These are phyloP conservation scores for Tapirus indicus DNA, from an alignment of 2,797 vertebrate species.

Conservation along the genomic window DNA sequence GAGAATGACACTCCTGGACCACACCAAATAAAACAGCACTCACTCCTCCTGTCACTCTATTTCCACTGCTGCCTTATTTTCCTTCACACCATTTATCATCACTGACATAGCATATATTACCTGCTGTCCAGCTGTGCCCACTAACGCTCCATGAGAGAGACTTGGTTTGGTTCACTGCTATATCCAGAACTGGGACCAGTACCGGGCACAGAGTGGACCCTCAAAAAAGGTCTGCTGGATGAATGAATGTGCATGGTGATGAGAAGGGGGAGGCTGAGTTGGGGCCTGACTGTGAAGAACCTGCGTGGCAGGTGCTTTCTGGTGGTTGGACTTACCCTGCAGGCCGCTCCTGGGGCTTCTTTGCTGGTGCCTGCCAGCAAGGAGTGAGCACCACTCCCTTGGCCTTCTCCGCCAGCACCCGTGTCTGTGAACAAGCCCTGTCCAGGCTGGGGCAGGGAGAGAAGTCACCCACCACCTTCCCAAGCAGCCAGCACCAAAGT, in stretches of 20 bases:
- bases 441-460: accelerated
- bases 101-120: background rate
- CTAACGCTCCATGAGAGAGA: accelerated
- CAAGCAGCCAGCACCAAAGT: background rate
- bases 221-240: background rate
- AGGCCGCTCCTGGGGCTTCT: background rate
- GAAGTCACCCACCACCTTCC: background rate
- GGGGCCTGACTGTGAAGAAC: background rate
- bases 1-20: background rate
- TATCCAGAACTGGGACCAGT: background rate
- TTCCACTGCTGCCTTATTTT: background rate
- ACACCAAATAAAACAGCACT: background rate
- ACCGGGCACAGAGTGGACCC: background rate
- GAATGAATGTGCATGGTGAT: accelerated
- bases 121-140: too few species aligned
- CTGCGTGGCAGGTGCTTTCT: background rate
- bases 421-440: background rate
- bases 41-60: background rate
- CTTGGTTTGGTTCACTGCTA: background rate
- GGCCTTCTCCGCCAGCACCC: accelerated
- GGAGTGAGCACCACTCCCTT: accelerated
- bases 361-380: background rate
- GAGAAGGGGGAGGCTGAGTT: background rate
- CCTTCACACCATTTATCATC: background rate
- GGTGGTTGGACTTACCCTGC: accelerated